phyloP scores from a whole-genome alignment of 2,797 vertebrate genomes.

The Sciurus vulgaris region DNA sequence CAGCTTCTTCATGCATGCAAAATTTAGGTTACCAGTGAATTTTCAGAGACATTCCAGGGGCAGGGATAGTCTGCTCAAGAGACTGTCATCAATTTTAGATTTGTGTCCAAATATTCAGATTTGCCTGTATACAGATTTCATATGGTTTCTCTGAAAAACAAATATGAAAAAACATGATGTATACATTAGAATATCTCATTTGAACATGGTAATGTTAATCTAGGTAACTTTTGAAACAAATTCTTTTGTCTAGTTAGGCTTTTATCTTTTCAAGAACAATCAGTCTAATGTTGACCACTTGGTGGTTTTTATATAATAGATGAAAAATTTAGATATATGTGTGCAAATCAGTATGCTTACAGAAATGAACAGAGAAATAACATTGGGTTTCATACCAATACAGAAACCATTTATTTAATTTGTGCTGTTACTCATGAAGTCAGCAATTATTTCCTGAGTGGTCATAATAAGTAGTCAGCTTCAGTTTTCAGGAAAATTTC shows the following conservation, averaged over 20 bases:
- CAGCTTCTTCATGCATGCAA: neutral
- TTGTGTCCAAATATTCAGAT: constrained; percentile 46
- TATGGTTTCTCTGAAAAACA: constrained; percentile 54
- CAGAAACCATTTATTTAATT: neutral
- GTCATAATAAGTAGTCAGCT: constrained; percentile 49
- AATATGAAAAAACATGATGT: constrained; percentile 42
- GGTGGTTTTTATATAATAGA: constrained; percentile 31
- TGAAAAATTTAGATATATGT: constrained; percentile 50
- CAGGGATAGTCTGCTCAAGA: neutral
- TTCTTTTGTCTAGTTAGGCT: constrained; percentile 39
- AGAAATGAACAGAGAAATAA: constrained; percentile 65
- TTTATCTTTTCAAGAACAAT: constrained; percentile 39
- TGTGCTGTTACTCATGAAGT: constrained; percentile 38
- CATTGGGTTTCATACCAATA: constrained; percentile 45
- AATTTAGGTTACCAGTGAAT: neutral
- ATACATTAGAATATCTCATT: constrained; percentile 39
- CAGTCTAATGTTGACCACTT: neutral
- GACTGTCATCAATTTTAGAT: constrained; percentile 48
- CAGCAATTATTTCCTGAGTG: constrained; percentile 12
- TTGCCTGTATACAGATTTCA: constrained; percentile 17
- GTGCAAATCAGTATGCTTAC: constrained; percentile 31
- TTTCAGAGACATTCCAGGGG: neutral
- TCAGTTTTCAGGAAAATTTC: constrained; percentile 31
- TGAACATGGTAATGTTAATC: constrained; percentile 27
- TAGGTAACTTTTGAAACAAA: constrained; percentile 40